These are phyloP conservation scores for Drosophila mulleri DNA, from an alignment of 2,888 invertebrate genomes.

Conservation along the genomic window DNA sequence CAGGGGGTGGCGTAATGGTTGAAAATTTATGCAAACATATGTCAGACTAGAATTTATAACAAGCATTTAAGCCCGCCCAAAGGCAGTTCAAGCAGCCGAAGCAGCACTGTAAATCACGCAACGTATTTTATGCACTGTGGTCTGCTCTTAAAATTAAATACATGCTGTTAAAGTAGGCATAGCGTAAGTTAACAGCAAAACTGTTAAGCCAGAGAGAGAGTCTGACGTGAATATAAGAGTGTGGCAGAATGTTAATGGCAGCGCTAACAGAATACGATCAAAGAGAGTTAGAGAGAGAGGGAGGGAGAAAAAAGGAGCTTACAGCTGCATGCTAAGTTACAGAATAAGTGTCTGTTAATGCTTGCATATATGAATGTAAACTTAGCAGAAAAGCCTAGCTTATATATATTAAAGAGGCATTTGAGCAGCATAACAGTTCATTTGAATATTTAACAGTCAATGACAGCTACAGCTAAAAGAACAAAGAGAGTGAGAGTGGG, in stretches of 20 bases:
- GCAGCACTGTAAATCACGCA: conserved; percentile 8
- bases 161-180: neutral
- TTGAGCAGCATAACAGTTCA: neutral
- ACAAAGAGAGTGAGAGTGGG: neutral
- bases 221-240: neutral
- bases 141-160: neutral
- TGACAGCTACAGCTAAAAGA: neutral
- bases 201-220: neutral
- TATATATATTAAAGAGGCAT: no score
- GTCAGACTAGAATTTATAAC: conserved; percentile 72
- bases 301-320: neutral
- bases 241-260: neutral
- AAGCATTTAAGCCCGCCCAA: conserved; percentile 43
- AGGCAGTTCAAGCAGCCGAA: neutral
- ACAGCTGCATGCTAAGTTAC: neutral
- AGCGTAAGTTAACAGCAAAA: neutral
- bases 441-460: neutral
- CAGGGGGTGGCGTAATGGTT: conserved; percentile 31
- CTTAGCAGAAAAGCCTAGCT: neutral
- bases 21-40: conserved; percentile 78
- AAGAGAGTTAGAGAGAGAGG: neutral
- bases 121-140: conserved; percentile 29
- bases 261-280: neutral
- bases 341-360: neutral
- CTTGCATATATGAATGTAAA: neutral